Evolutionary conservation across 2,888 invertebrate species (phyloP).

Genomic region (Itoplectis maculator): DNA sequence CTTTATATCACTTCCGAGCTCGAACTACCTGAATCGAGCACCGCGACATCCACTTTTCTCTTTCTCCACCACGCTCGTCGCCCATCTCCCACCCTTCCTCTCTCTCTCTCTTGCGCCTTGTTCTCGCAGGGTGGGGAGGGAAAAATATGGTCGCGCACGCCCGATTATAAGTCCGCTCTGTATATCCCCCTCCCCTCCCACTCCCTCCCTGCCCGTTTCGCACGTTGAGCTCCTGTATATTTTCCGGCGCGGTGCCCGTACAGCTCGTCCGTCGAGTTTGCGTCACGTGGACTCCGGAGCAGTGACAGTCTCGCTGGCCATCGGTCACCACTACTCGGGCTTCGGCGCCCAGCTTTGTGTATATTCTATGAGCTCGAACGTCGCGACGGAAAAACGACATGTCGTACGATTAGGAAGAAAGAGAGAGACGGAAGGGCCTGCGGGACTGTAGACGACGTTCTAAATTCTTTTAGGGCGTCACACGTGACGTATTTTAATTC

Average conservation of each 20-base stretch:
- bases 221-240: slow-evolving; percentile 29
- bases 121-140: slow-evolving; percentile 1
- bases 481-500: background rate
- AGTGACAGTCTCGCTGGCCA: slow-evolving; percentile 65
- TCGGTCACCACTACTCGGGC: slow-evolving; percentile 49
- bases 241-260: slow-evolving; percentile 1
- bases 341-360: slow-evolving; percentile 34
- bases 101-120: slow-evolving; percentile 61
- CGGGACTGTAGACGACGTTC: background rate
- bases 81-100: slow-evolving; percentile 67
- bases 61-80: slow-evolving; percentile 71
- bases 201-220: slow-evolving; percentile 23
- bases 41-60: slow-evolving; percentile 72
- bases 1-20: slow-evolving; percentile 84
- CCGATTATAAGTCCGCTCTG: slow-evolving; percentile 53
- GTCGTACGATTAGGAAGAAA: background rate
- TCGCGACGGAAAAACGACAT: background rate
- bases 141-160: background rate
- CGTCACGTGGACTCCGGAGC: slow-evolving; percentile 51
- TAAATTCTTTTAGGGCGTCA: background rate
- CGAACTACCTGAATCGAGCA: slow-evolving; percentile 74
- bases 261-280: slow-evolving; percentile 14
- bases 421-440: background rate
- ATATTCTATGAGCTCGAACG: slow-evolving; percentile 1
- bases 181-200: slow-evolving; percentile 43